A percentile compares a stretch with the other conserved stretches of the same genome.
Evolutionary conservation across 2,797 vertebrate species (phyloP).

Genomic region (Serranus cabrilla): DNA sequence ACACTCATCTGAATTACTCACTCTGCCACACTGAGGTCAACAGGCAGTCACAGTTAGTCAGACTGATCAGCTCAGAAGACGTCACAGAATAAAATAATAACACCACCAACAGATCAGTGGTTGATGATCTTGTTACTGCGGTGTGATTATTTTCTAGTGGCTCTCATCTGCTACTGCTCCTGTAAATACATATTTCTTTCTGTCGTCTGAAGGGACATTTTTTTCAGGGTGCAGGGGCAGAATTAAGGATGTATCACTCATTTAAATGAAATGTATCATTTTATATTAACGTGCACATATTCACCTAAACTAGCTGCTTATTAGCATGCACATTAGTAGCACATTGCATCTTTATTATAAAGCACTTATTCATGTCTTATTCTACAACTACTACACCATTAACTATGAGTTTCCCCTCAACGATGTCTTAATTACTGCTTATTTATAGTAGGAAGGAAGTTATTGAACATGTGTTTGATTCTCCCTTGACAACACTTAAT

Average conservation of each 20-base stretch:
- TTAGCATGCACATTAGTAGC: too few species aligned
- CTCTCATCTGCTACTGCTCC: conserved; percentile 1
- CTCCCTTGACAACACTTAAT: too few species aligned
- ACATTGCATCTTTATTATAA: too few species aligned
- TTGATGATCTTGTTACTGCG: conserved; percentile 12
- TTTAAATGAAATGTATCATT: too few species aligned
- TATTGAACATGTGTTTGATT: too few species aligned
- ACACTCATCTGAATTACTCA: conserved; percentile 4
- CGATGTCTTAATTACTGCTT: too few species aligned
- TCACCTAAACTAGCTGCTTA: too few species aligned
- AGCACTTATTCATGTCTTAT: too few species aligned
- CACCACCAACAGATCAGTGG: background rate
- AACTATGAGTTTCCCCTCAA: too few species aligned
- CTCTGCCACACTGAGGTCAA: conserved; percentile 27
- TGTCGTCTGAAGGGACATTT: background rate
- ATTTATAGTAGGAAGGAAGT: too few species aligned
- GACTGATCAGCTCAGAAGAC: conserved; percentile 11
- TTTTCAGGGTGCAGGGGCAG: background rate
- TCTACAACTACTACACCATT: too few species aligned
- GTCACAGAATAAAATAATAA: conserved; percentile 3
- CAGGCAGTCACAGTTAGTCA: conserved; percentile 7
- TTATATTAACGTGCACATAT: too few species aligned
- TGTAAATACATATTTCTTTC: background rate
- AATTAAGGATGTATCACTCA: background rate
- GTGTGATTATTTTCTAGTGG: conserved; percentile 11